A percentile compares a stretch with the other conserved stretches of the same genome.
These are phyloP conservation scores for Carassius carassius DNA, from an alignment of 2,113 vertebrate genomes.

Conservation along the genomic window DNA sequence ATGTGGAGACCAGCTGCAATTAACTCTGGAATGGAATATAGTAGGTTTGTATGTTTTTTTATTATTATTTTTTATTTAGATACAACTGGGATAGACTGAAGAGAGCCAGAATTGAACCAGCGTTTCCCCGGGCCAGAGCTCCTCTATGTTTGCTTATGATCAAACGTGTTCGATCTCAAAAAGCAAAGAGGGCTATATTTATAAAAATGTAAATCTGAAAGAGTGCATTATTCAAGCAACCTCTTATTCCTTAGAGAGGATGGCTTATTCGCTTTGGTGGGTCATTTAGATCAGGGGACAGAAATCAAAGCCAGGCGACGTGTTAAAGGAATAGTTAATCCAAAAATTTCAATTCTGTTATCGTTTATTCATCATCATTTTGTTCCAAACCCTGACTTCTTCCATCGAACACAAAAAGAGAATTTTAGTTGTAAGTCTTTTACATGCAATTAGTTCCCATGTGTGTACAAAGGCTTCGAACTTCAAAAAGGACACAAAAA, in stretches of 20 bases:
- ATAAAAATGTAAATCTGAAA: background rate
- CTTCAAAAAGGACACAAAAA: no score
- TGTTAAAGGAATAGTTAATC: background rate
- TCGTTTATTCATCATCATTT: background rate
- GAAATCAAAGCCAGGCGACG: slow-evolving; percentile 32
- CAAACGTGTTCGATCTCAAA: slow-evolving; percentile 10
- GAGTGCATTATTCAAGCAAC: background rate
- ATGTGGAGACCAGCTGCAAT: background rate
- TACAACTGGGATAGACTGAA: no score
- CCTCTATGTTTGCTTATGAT: background rate
- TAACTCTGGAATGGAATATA: background rate
- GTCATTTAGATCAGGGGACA: slow-evolving; percentile 18
- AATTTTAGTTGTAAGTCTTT: background rate
- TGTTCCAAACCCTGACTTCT: background rate
- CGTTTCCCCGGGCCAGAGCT: no score
- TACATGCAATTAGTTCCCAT: no score
- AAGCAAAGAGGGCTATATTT: background rate
- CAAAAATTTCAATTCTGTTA: background rate
- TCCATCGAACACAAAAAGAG: background rate
- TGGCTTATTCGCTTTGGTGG: background rate
- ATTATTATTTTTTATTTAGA: no score
- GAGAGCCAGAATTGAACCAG: background rate
- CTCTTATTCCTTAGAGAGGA: background rate
- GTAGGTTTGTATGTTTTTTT: background rate
- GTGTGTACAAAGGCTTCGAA: no score